phyloP scores from a whole-genome alignment of 92 coral and sea anemone species.

The Heliopora coerulea region DNA sequence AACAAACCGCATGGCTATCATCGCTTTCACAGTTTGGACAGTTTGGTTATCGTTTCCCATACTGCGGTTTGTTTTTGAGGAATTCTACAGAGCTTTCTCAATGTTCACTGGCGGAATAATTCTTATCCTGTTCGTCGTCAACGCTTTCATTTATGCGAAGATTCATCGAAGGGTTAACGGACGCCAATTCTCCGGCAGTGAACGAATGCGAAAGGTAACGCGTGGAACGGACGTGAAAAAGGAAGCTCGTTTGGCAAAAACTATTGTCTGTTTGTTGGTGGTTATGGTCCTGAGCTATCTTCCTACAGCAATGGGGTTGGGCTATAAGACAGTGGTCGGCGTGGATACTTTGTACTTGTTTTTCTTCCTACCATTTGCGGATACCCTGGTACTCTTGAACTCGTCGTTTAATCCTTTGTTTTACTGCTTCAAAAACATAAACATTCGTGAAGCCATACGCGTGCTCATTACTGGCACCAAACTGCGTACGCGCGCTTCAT shows the following conservation, averaged over 20 bases:
- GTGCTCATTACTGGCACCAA: no score
- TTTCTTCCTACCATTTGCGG: conserved; percentile 46
- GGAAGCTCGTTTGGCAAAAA: conserved; percentile 38
- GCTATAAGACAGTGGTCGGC: conserved; percentile 37
- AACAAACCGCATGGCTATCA: conserved; percentile 27
- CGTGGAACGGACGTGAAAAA: background rate
- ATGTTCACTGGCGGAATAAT: conserved; percentile 37
- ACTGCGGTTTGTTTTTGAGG: conserved; percentile 9
- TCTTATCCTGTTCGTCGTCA: conserved; percentile 25
- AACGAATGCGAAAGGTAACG: background rate
- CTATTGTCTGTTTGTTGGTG: conserved; percentile 29
- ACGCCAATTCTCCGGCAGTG: background rate
- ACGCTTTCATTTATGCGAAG: conserved; percentile 20
- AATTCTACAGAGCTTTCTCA: conserved; percentile 7
- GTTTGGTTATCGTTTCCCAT: conserved; percentile 26
- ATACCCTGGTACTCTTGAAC: conserved; percentile 47
- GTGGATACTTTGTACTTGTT: conserved; percentile 32
- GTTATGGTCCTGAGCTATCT: conserved; percentile 40
- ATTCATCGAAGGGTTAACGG: conserved; percentile 29
- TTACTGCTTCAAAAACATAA: conserved; percentile 44
- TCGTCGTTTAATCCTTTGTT: conserved; percentile 48
- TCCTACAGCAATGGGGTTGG: conserved; percentile 38
- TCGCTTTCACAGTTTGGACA: conserved; percentile 38
- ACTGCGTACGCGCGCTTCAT: no score
- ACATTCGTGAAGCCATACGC: conserved; percentile 28